These are phyloP conservation scores for Dinocampus coccinellae DNA, from an alignment of 2,888 invertebrate species.

Conservation along the genomic window DNA sequence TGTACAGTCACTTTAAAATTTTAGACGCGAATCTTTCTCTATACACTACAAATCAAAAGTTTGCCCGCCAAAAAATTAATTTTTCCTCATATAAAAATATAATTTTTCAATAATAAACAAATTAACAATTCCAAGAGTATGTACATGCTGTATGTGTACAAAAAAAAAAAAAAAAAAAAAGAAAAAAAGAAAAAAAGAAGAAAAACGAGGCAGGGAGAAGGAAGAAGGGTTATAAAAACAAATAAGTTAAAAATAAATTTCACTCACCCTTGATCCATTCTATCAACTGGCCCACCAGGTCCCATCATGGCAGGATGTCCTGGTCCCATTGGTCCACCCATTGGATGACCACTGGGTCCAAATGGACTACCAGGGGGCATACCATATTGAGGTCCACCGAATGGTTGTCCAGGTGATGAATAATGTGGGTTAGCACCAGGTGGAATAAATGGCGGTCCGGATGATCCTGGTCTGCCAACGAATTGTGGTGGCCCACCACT, in stretches of 20 bases:
- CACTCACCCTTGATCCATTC: conserved; percentile 83
- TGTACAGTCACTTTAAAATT: conserved; percentile 63
- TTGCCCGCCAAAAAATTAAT: background rate
- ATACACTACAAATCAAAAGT: background rate
- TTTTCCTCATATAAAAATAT: no score
- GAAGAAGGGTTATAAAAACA: conserved; percentile 47
- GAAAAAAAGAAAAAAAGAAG: background rate
- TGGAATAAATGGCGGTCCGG: conserved; percentile 80
- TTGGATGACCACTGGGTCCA: conserved; percentile 76
- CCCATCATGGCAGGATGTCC: conserved; percentile 77
- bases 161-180: background rate
- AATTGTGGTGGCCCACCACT: conserved; percentile 76
- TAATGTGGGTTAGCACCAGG: conserved; percentile 79
- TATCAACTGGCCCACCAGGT: conserved; percentile 83
- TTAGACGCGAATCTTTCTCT: conserved; percentile 43
- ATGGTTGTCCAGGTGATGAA: conserved; percentile 74
- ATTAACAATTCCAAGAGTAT: no score
- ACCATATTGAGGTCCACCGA: conserved; percentile 77
- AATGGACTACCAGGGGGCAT: conserved; percentile 81
- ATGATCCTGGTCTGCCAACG: conserved; percentile 77
- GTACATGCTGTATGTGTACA: no score
- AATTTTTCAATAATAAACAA: no score
- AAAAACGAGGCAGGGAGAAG: no score
- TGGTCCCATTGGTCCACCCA: conserved; percentile 75
- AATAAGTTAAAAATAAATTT: conserved; percentile 16